A percentile compares a stretch with the other conserved stretches of the same genome.
These are phyloP conservation scores for Austrofundulus limnaeus DNA, from an alignment of 2,113 vertebrate genomes.

Conservation along the genomic window DNA sequence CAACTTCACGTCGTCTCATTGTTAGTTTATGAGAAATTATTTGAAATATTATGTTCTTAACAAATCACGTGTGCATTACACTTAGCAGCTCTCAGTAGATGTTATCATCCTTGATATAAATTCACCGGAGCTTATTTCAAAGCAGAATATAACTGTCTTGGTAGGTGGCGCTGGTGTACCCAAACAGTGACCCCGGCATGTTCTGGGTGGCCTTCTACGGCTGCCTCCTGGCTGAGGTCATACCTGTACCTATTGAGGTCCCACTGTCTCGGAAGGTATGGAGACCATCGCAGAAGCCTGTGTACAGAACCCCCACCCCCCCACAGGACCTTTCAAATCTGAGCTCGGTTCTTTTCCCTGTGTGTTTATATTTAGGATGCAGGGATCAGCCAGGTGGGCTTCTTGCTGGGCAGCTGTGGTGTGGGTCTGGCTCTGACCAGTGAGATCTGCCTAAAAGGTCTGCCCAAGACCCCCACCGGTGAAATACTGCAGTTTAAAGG, in stretches of 20 bases:
- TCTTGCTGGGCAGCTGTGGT: slow-evolving; percentile 94
- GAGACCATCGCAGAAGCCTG: neutral
- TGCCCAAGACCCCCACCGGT: slow-evolving; percentile 95
- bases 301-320: no score
- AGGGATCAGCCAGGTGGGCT: slow-evolving; percentile 96
- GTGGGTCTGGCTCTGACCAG: slow-evolving; percentile 94
- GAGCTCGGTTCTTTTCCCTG: neutral
- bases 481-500: slow-evolving; percentile 98
- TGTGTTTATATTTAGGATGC: slow-evolving; percentile 83
- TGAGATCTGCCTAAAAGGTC: slow-evolving; percentile 95
- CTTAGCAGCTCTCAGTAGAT: no score
- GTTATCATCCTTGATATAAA: neutral
- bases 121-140: neutral
- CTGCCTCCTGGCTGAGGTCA: slow-evolving; percentile 95
- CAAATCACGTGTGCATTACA: neutral
- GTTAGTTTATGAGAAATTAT: neutral
- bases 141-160: neutral
- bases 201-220: slow-evolving; percentile 98
- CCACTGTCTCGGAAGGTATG: slow-evolving; percentile 96
- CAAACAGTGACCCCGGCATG: slow-evolving; percentile 98
- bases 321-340: neutral
- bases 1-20: no score
- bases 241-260: slow-evolving; percentile 98
- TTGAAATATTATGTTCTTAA: neutral
- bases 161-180: slow-evolving; percentile 95